Base-by-base conservation (phyloP, 2,888 invertebrate species). In the Byasa hedistus region DNA sequence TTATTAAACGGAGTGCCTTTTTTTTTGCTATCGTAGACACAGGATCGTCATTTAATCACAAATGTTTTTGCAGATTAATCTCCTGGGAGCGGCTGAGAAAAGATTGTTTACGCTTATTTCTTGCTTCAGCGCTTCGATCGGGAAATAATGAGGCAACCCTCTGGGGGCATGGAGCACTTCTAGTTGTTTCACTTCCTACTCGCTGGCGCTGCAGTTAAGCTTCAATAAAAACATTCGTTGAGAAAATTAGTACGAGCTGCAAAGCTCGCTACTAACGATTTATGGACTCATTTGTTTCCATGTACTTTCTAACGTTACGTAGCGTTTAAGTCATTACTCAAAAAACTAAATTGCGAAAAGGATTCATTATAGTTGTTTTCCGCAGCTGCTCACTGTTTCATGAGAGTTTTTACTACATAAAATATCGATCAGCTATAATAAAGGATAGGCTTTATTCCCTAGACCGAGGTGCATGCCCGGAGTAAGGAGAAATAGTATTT, bases 101-200 rank as follows among this genome's bases (percentile, higher is more conserved):
- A 67, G 69, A 69, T 63, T 68, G 68, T 73, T 79, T 76, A 72
- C 78, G 80, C 78, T 73, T 75, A 70, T 76, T 74, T 74, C 75
- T 78, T 70, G 79, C 79, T 78, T 72, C 73, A 75, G 73, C 75
- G 74, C 77, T 77, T 74, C 72, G 77, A 77, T 76, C 73, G 74
- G 74, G 74, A 79, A 79, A 79, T 76, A 77, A 80, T 77, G 70
- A 73, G 74, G 52, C 68, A 69, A 73, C 69, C 73, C 74, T 76
- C 74, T 70, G 70, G 65, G 22, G 79, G 77, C 75, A 74, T 69
- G 69, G 71, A 69, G 73, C 27, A 48, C 21, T 58, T 62, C 24
- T 63, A 58, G 66, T 22, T 48, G 36, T 68, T 74, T 71, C 68
- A 73, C 57, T 70, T 75, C 72, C 57, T 62, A 52, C 54, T 54